Evolutionary conservation across 2,113 vertebrate species (phyloP), one percentile per base, ranked within the genome.

Genomic region (Paradisaea rubra): DNA sequence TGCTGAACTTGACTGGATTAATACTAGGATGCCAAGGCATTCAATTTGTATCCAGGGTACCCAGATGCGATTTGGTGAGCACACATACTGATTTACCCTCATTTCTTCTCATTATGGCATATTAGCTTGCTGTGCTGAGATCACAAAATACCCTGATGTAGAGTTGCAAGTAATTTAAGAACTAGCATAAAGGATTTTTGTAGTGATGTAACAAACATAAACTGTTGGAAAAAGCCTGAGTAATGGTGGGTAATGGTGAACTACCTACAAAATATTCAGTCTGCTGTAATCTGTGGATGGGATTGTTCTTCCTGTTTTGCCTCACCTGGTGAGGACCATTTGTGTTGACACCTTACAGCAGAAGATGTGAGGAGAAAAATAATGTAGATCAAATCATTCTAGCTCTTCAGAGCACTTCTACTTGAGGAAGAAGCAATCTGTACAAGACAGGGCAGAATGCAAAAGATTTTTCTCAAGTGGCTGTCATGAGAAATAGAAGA

Each of bases 1-100:
- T 99, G 69, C 97, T 99, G 69, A 99, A 98, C 81, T 92, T 99
- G 86, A 96, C 98, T 45, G 98, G 98, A 86, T 98, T 99, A 96
- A 97, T 98, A 92, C 94, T 99, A 13, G 98, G 98, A 97, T 98
- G 97, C 95, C 98, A 99, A 97, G 98, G 98, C 56, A 92, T 98
- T 86, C 98, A 98, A 57, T 98, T 99, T 97, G 97, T 99, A 54
- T 98, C 98, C 97, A 96, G 97, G n/a, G 97, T 98, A 89, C 96
- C 97, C 93, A 97, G 96, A 95, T 99, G 99, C 45, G 69, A 98
- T 91, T 97, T 98, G 98, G 99, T 99, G 95, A 98, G 98, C 71
- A 53, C 30, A 59, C 33, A 7, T 57, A 16, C 42, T 52, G 53
- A 63, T 33, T 77, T 52, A 22, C 20, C 5, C 0, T 0, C 17